Percentiles rank a stretch among this genome's conserved stretches.
phyloP scores from a whole-genome alignment of 1,140 invertebrate species.

The Heliothis subflexa region DNA sequence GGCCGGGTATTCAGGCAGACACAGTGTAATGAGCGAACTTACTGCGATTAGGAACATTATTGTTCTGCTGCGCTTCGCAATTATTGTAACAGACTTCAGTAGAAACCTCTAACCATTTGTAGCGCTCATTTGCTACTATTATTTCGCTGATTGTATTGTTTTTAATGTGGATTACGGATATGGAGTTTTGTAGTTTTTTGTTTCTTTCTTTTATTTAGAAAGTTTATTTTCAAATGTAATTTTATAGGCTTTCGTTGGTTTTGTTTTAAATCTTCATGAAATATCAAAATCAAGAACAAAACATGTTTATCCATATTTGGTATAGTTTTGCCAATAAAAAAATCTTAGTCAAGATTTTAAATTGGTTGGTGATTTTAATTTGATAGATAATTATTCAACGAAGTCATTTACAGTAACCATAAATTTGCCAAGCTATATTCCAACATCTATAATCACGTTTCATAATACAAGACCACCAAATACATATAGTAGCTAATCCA shows the following conservation, averaged over 20 bases:
- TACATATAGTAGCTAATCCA: background rate
- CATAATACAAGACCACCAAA: background rate
- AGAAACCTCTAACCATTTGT: slow-evolving; percentile 29
- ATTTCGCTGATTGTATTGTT: background rate
- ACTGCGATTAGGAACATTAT: slow-evolving; percentile 46
- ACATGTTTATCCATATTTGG: too few relatives aligned
- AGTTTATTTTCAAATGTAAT: background rate
- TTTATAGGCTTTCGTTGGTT: background rate
- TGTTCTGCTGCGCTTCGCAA: slow-evolving; percentile 43
- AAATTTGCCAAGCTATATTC: too few relatives aligned
- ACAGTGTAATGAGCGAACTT: slow-evolving; percentile 48
- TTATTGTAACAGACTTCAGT: slow-evolving; percentile 46
- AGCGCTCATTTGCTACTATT: background rate
- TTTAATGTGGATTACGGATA: background rate
- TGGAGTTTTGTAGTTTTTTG: background rate
- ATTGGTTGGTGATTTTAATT: too few relatives aligned
- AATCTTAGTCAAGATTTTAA: too few relatives aligned
- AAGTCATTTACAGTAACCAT: too few relatives aligned
- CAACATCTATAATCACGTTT: background rate
- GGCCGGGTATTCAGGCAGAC: slow-evolving; percentile 6
- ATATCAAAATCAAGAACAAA: too few relatives aligned
- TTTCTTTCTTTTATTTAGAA: background rate
- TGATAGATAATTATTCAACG: too few relatives aligned
- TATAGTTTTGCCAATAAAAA: too few relatives aligned
- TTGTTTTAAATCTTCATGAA: background rate